A percentile compares a stretch with the other conserved stretches of the same genome.
These are phyloP conservation scores for Polyommatus icarus DNA, from an alignment of 2,888 invertebrate species.

Conservation along the genomic window DNA sequence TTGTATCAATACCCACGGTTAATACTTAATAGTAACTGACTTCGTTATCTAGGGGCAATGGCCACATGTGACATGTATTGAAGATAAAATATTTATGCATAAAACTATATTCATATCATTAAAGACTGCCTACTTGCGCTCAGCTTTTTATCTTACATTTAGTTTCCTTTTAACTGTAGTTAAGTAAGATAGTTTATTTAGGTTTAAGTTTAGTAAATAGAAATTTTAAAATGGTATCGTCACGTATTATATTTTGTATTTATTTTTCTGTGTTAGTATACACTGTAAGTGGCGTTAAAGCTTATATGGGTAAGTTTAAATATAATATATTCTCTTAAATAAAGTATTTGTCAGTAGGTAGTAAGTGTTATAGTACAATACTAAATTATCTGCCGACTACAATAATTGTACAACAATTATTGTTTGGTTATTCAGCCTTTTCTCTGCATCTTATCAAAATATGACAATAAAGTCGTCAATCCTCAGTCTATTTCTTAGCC, in stretches of 20 bases:
- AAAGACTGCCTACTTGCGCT: neutral
- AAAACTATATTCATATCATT: neutral
- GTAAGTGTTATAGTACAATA: neutral
- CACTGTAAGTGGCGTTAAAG: neutral
- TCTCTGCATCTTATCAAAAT: neutral
- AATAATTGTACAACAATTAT: too few relatives aligned
- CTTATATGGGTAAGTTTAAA: neutral
- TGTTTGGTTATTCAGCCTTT: neutral
- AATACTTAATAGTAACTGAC: neutral
- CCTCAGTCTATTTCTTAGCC: too few relatives aligned
- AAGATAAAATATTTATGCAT: constrained; percentile 4
- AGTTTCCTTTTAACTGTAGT: constrained; percentile 2
- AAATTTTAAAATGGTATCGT: neutral
- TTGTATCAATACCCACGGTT: neutral
- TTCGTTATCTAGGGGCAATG: constrained; percentile 14
- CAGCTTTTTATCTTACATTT: neutral
- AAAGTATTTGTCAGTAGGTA: neutral
- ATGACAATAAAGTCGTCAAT: too few relatives aligned
- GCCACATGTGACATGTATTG: constrained; percentile 18
- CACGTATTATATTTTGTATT: neutral
- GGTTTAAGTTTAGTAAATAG: neutral
- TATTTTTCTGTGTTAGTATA: neutral
- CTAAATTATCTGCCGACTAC: neutral
- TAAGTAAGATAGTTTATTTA: constrained; percentile 6
- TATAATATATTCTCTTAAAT: neutral